Percentiles rank a stretch among this genome's conserved stretches.
Conservation (phyloP, 2,888 invertebrate species). For the Smittia aterrima region DNA sequence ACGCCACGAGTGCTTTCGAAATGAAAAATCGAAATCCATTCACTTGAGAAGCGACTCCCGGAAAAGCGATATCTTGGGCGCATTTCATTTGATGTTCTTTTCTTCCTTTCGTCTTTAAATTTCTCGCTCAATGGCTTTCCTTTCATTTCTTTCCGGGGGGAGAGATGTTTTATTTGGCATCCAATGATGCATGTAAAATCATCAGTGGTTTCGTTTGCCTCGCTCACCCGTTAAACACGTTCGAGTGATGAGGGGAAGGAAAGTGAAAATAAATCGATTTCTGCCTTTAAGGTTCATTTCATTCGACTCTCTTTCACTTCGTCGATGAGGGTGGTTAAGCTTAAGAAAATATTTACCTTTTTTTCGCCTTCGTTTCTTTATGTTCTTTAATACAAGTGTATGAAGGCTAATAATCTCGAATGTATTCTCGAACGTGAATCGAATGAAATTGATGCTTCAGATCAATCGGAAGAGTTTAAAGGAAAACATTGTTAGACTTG, state of each 20-base stretch:
- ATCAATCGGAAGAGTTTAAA: not conserved
- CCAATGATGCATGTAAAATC: slow-evolving; percentile 34
- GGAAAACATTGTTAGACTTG: not conserved
- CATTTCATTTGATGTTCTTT: slow-evolving; percentile 35
- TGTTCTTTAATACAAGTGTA: not conserved
- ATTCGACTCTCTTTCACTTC: not conserved
- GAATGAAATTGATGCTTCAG: not conserved
- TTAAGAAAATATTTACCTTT: slow-evolving; percentile 37
- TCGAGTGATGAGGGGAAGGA: slow-evolving; percentile 5
- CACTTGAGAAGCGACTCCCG: slow-evolving; percentile 18
- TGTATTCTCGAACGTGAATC: not conserved
- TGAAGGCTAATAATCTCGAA: slow-evolving; percentile 28
- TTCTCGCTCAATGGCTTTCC: not conserved
- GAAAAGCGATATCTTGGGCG: not conserved
- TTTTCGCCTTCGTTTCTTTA: slow-evolving; percentile 20
- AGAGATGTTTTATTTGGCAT: slow-evolving; percentile 34
- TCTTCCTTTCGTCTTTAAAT: not conserved
- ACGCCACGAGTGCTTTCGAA: not conserved
- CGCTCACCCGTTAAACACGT: not conserved
- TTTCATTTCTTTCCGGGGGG: not conserved
- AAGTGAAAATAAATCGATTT: slow-evolving; percentile 38
- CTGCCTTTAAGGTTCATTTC: slow-evolving; percentile 40
- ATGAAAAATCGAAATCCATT: slow-evolving; percentile 36
- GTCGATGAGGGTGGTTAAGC: slow-evolving; percentile 6
- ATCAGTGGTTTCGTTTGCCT: slow-evolving; percentile 31